phyloP scores from a whole-genome alignment of 2,888 invertebrate genomes.

The Bombylius major region DNA sequence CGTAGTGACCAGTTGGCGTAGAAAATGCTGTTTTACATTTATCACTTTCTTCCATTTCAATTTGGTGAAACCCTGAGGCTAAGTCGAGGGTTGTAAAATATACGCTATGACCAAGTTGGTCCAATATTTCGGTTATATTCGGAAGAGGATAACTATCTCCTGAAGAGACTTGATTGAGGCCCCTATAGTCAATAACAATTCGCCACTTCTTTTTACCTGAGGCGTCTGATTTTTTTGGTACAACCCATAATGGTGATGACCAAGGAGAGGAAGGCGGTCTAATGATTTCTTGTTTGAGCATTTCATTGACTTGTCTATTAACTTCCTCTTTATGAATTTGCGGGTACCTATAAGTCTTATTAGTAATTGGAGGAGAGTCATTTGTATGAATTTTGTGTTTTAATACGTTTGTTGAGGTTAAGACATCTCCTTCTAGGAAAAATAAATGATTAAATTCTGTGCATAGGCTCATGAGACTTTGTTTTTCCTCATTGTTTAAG shows the following conservation, averaged over 20 bases:
- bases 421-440: conserved; percentile 1
- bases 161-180: no score
- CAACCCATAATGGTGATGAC: no score
- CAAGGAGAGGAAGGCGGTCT: no score
- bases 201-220: conserved; percentile 5
- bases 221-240: neutral
- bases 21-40: conserved; percentile 11
- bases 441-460: neutral
- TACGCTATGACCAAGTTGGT: conserved; percentile 9
- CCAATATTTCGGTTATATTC: conserved; percentile 11
- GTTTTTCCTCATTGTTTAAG: no score
- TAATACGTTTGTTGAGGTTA: neutral
- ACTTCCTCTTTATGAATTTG: neutral
- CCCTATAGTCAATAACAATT: neutral
- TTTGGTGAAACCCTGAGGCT: conserved; percentile 13
- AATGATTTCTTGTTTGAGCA: neutral
- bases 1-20: conserved; percentile 1
- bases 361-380: neutral
- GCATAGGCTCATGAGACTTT: no score
- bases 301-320: conserved; percentile 3
- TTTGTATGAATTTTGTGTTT: conserved; percentile 1
- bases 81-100: conserved; percentile 13
- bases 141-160: conserved; percentile 19
- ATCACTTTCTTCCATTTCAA: conserved; percentile 9
- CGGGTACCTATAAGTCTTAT: neutral